Evolutionary conservation across 2,888 invertebrate species (phyloP).

Genomic region (Galerucella nymphaeae): DNA sequence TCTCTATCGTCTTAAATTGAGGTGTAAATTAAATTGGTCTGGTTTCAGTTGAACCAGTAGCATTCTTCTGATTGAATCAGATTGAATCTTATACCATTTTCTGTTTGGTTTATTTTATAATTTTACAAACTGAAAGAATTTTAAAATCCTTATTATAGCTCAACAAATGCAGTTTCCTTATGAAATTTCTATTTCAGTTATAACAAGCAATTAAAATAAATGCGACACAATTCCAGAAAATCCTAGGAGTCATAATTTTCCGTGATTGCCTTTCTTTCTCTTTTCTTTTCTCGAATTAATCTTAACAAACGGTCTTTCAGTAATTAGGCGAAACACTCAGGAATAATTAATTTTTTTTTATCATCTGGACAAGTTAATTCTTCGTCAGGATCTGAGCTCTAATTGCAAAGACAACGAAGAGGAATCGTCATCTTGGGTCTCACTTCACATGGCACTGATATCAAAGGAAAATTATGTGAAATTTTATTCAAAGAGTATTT

Average conservation of each 20-base stretch:
- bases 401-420: slow-evolving; percentile 24
- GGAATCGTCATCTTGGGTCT: slow-evolving; percentile 26
- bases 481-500: slow-evolving; percentile 26
- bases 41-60: neutral
- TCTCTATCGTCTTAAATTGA: neutral
- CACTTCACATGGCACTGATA: slow-evolving; percentile 20
- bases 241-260: slow-evolving; percentile 26
- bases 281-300: slow-evolving; percentile 26
- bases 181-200: neutral
- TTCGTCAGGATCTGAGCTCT: slow-evolving; percentile 24
- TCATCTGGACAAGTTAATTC: slow-evolving; percentile 31
- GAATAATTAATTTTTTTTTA: slow-evolving; percentile 34
- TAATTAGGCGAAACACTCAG: slow-evolving; percentile 31
- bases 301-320: slow-evolving; percentile 28
- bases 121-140: neutral
- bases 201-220: slow-evolving; percentile 8
- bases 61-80: neutral
- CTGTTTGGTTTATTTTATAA: neutral
- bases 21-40: too few species aligned
- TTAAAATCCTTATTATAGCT: neutral
- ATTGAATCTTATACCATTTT: neutral
- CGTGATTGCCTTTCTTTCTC: slow-evolving; percentile 7
- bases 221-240: slow-evolving; percentile 9
- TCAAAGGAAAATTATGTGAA: slow-evolving; percentile 28
- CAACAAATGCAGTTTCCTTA: too few species aligned